Percentiles rank a stretch among this genome's conserved stretches.
Conservation (phyloP, 2,888 invertebrate species). For the Meghimatium bilineatum region DNA sequence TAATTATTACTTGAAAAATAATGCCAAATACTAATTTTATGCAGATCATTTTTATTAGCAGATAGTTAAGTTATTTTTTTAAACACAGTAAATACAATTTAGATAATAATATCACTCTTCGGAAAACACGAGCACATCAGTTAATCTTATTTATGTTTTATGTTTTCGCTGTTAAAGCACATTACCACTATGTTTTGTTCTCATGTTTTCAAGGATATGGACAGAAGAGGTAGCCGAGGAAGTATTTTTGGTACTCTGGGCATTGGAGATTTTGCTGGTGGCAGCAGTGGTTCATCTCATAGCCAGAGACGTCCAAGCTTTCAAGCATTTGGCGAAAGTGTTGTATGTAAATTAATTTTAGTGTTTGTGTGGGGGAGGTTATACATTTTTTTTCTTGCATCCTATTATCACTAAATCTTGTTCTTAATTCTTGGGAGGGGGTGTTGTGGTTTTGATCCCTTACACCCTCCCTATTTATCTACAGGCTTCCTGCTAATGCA, state of each 20-base stretch:
- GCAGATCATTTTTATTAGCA: too few relatives aligned
- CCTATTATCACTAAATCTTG: too few relatives aligned
- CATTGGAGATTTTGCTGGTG: constrained; percentile 56
- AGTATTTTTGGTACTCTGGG: constrained; percentile 69
- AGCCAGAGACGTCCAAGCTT: constrained; percentile 71
- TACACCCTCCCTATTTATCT: too few relatives aligned
- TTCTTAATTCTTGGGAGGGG: too few relatives aligned
- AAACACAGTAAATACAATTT: not conserved
- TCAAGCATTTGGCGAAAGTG: constrained; percentile 75
- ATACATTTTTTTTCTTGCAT: too few relatives aligned
- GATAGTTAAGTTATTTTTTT: too few relatives aligned
- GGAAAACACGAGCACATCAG: not conserved
- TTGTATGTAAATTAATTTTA: constrained; percentile 61
- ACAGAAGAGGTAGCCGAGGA: constrained; percentile 68
- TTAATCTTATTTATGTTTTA: not conserved
- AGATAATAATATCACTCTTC: not conserved
- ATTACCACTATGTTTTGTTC: not conserved
- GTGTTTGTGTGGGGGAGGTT: too few relatives aligned
- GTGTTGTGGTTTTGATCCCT: too few relatives aligned
- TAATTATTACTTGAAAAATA: too few relatives aligned
- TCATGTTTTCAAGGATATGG: constrained; percentile 59
- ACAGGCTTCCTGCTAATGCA: too few relatives aligned
- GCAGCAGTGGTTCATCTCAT: constrained; percentile 46
- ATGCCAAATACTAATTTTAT: too few relatives aligned
- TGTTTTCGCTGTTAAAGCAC: not conserved